Evolutionary conservation across 2,888 invertebrate species (phyloP).

Genomic region (Lutraria lutraria): DNA sequence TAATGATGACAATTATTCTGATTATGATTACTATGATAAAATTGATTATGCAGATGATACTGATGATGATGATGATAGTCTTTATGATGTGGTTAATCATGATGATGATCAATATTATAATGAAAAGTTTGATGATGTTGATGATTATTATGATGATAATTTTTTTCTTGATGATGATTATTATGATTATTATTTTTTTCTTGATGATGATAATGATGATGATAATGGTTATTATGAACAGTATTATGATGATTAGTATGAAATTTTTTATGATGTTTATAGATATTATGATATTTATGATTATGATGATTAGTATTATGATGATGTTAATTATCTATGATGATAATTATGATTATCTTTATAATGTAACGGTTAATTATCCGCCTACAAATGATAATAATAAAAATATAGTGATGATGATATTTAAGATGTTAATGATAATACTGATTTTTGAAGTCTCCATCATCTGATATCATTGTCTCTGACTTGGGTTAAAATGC

Average conservation of each 20-base stretch:
- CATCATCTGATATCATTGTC: neutral
- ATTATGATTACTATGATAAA: too few relatives aligned
- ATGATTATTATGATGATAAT: slow-evolving; percentile 30
- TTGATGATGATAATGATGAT: slow-evolving; percentile 25
- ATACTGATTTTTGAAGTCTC: neutral
- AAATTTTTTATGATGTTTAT: neutral
- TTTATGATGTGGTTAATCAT: neutral
- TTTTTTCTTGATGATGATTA: neutral
- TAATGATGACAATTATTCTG: too few relatives aligned
- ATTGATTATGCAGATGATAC: neutral
- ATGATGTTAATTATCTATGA: too few relatives aligned
- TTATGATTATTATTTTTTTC: neutral
- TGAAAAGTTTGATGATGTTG: slow-evolving; percentile 34
- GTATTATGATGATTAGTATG: neutral
- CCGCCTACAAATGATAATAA: too few relatives aligned
- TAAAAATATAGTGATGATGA: too few relatives aligned
- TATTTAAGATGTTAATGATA: neutral
- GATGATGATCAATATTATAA: slow-evolving; percentile 17
- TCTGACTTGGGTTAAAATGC: neutral
- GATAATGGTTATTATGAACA: slow-evolving; percentile 7
- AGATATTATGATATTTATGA: too few relatives aligned
- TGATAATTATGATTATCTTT: too few relatives aligned
- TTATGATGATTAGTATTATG: too few relatives aligned
- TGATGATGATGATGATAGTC: slow-evolving; percentile 30
- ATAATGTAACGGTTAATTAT: too few relatives aligned